These are phyloP conservation scores for Drosophila nigromelanica DNA, from an alignment of 1,140 invertebrate genomes.

Conservation along the genomic window DNA sequence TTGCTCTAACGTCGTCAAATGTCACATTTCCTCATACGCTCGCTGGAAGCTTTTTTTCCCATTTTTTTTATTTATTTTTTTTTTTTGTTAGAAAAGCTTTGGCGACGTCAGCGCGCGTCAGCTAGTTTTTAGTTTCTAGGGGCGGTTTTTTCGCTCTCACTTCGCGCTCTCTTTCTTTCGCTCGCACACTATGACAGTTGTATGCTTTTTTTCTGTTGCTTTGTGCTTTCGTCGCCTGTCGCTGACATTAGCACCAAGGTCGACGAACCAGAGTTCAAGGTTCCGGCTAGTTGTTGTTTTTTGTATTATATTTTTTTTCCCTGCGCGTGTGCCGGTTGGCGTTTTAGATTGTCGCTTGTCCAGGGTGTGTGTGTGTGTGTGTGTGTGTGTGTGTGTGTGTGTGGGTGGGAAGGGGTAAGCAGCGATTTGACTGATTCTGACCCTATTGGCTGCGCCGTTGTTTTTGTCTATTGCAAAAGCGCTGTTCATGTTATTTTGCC, in stretches of 20 bases:
- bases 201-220: conserved; percentile 20
- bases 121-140: conserved; percentile 68
- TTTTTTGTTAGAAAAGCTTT: conserved; percentile 10
- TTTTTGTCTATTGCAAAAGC: conserved; percentile 50
- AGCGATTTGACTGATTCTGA: conserved; percentile 1
- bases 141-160: conserved; percentile 33
- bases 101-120: conserved; percentile 38
- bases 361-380: background rate
- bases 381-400: background rate
- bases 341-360: conserved; percentile 15
- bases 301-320: conserved; percentile 21
- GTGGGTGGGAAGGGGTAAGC: background rate
- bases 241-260: conserved; percentile 84
- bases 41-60: conserved; percentile 53
- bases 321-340: conserved; percentile 53
- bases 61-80: too few relatives aligned
- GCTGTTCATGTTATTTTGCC: conserved; percentile 71
- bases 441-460: conserved; percentile 6
- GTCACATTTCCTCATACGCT: conserved; percentile 57
- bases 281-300: conserved; percentile 43
- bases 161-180: background rate
- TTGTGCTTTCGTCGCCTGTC: conserved; percentile 44
- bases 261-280: conserved; percentile 88
- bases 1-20: conserved; percentile 20
- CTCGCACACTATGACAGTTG: conserved; percentile 6